These are phyloP conservation scores for Diplodus puntazzo DNA, from an alignment of 2,797 vertebrate species.

Conservation along the genomic window DNA sequence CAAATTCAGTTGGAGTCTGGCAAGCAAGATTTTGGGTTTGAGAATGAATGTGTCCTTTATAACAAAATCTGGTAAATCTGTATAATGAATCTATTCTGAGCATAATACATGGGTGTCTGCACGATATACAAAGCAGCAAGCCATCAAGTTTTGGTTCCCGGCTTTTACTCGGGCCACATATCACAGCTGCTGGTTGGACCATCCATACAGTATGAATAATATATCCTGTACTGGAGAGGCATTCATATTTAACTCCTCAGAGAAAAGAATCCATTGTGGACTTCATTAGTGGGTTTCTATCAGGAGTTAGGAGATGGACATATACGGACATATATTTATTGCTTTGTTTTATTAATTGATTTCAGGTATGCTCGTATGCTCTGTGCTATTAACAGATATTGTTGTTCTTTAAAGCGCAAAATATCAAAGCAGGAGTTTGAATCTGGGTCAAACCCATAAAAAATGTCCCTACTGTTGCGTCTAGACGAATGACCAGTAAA, in stretches of 20 bases:
- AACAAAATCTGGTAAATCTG: background rate
- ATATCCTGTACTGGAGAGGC: conserved; percentile 42
- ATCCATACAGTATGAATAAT: conserved; percentile 52
- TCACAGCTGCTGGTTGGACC: conserved; percentile 34
- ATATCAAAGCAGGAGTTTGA: conserved; percentile 6
- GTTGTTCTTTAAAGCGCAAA: background rate
- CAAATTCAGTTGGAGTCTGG: conserved; percentile 4
- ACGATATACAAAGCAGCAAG: background rate
- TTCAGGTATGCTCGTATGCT: too few species aligned
- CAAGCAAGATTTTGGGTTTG: background rate
- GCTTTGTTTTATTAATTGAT: background rate
- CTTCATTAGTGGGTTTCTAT: conserved; percentile 35
- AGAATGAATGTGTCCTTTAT: background rate
- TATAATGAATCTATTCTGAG: background rate
- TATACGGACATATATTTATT: conserved; percentile 1
- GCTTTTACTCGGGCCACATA: conserved; percentile 31
- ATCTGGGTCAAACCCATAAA: conserved; percentile 22
- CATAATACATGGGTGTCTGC: background rate
- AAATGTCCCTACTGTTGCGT: conserved; percentile 42
- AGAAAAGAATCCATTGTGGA: conserved; percentile 37
- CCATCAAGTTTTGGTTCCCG: conserved; percentile 19
- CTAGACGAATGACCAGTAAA: conserved; percentile 62
- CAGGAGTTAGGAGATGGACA: background rate
- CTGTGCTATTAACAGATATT: background rate
- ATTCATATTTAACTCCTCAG: conserved; percentile 50